Conservation (phyloP, 2,113 vertebrate genomes). For the Heterotis niloticus region DNA sequence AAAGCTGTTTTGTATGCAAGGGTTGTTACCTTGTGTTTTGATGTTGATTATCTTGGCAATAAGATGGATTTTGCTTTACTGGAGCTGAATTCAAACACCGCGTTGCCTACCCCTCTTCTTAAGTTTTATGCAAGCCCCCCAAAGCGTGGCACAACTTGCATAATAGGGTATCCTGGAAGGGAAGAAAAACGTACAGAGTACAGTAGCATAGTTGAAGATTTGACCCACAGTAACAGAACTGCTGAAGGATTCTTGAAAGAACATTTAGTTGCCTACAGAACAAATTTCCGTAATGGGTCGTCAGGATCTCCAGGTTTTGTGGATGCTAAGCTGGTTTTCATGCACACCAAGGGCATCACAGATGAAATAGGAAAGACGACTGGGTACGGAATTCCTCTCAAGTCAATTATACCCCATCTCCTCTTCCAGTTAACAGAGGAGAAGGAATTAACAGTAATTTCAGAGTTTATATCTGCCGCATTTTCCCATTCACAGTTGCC, state of each 20-base stretch:
- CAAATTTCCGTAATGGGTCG: slow-evolving; percentile 37
- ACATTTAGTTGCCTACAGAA: too few species aligned
- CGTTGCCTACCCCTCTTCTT: not conserved
- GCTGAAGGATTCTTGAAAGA: too few species aligned
- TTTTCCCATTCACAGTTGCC: too few species aligned
- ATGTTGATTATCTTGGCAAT: too few species aligned
- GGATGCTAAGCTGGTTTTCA: slow-evolving; percentile 28
- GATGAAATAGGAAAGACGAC: slow-evolving; percentile 15
- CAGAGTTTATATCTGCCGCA: not conserved
- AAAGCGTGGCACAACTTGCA: slow-evolving; percentile 35
- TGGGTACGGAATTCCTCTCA: slow-evolving; percentile 28
- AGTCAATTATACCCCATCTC: slow-evolving; percentile 15
- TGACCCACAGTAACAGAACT: too few species aligned
- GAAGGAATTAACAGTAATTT: not conserved
- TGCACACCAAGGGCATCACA: slow-evolving; percentile 34
- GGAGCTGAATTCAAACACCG: slow-evolving; percentile 1
- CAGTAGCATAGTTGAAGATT: slow-evolving; percentile 44
- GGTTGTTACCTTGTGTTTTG: too few species aligned
- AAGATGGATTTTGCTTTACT: slow-evolving; percentile 38
- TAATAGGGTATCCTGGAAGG: slow-evolving; percentile 48
- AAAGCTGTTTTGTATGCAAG: not conserved
- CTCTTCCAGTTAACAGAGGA: not conserved
- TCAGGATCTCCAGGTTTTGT: slow-evolving; percentile 43
- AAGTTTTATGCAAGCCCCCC: not conserved
- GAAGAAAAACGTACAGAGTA: slow-evolving; percentile 44